Evolutionary conservation across 1,140 invertebrate genomes (phyloP), one percentile per base, ranked within the genome.

Genomic region (Cydia pomonella): DNA sequence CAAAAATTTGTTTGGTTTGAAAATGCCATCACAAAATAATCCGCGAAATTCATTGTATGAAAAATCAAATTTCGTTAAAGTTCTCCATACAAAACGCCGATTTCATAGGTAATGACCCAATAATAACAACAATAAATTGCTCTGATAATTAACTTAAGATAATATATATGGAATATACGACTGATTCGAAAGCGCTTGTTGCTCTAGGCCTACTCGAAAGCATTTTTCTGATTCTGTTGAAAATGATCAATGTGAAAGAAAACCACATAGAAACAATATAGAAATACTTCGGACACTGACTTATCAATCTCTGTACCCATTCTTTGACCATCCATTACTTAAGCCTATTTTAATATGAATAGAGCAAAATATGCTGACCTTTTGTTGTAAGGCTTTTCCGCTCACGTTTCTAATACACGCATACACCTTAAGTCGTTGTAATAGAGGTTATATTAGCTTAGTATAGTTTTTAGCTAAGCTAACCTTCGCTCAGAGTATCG

Each of bases 271-370:
- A 47, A 47, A 47, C 5, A 38, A 47, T 47, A 47, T 16, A 47
- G 12, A 16, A 3, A 47, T 16, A 3, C 44, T 16, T 59, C 21
- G 21, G 53, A 59, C 53, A 23, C 7, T 12, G 21, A 23, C 21
- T 59, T 59, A 59, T 59, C 53, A 59, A 23, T 23, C 53, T 69
- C n/a, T 41, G 16, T 29, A 29, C 63, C 23, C 18, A 63, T 29
- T 66, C 63, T 66, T 63, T 1, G 59, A 29, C 33, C 62, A 6
- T 69, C 29, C 64, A 41, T 69, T 33, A 69, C 64, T 64, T 64
- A 69, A 69, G 29, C 64, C 64, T 21, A 69, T 69, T 69, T 69
- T 69, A 69, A 69, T 69, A 69, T 69, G 64, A 69, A 69, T 69
- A 69, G 64, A 29, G 64, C 64, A 21, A 69, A 69, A 69, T 69